Percentiles rank a stretch among this genome's conserved stretches.
phyloP scores from a whole-genome alignment of 2,113 vertebrate species.

The Isurus oxyrinchus region DNA sequence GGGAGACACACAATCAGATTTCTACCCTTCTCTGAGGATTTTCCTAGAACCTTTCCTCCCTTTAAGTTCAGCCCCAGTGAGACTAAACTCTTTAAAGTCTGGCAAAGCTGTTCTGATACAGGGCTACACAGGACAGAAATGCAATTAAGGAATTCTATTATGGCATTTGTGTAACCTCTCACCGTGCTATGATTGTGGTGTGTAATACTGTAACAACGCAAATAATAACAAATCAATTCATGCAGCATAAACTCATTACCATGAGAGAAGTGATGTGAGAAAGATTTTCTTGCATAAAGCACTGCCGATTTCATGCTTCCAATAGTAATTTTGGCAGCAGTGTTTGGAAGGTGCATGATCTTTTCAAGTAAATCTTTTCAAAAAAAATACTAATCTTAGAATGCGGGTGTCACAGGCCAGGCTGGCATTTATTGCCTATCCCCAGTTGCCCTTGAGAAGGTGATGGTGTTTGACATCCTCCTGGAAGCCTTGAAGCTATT shows the following conservation, averaged over 20 bases:
- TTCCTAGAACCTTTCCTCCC: neutral
- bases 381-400: neutral
- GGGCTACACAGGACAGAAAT: neutral
- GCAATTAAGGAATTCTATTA: neutral
- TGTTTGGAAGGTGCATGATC: neutral
- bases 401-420: neutral
- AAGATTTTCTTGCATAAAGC: neutral
- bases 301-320: neutral
- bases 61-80: neutral
- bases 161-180: neutral
- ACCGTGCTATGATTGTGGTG: neutral
- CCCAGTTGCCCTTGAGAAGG: neutral
- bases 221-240: neutral
- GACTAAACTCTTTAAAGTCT: neutral
- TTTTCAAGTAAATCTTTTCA: neutral
- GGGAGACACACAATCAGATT: neutral
- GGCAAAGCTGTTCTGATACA: neutral
- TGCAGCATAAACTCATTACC: constrained; percentile 18
- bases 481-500: too few species aligned
- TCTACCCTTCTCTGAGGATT: neutral
- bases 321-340: neutral
- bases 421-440: neutral
- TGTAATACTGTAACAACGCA: neutral
- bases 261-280: constrained; percentile 7
- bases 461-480: neutral